These are phyloP conservation scores for Crocidura indochinensis DNA, from an alignment of 2,797 vertebrate species.

Conservation along the genomic window DNA sequence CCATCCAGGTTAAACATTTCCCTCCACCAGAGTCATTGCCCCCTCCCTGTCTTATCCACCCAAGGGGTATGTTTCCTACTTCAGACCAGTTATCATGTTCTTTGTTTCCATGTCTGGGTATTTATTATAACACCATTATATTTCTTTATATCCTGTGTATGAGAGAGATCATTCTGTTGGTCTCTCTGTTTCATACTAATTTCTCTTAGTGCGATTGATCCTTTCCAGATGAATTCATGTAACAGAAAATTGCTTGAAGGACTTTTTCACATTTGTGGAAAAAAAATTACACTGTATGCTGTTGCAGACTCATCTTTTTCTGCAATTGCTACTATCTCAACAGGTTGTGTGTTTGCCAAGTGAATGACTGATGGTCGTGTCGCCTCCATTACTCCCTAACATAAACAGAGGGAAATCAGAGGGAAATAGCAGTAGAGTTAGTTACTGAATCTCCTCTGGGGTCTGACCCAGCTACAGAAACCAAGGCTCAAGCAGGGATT, in stretches of 20 bases:
- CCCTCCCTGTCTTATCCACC: no score
- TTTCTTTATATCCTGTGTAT: no score
- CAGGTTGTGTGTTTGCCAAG: constrained; percentile 91
- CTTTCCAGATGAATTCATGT: no score
- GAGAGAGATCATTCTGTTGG: no score
- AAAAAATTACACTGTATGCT: constrained; percentile 88
- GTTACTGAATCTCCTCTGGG: constrained; percentile 88
- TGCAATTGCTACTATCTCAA: constrained; percentile 90
- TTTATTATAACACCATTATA: no score
- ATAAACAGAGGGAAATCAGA: constrained; percentile 91
- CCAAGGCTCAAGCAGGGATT: constrained; percentile 88
- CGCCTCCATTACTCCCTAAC: constrained; percentile 92
- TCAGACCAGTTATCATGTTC: no score
- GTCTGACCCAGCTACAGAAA: constrained; percentile 89
- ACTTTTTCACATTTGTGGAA: constrained; percentile 93
- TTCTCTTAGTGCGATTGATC: no score
- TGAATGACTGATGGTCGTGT: constrained; percentile 93
- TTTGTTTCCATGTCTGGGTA: no score
- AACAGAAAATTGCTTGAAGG: constrained; percentile 78
- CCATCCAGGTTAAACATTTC: no score
- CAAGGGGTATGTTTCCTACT: no score
- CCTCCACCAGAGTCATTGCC: no score
- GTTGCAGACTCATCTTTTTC: constrained; percentile 89
- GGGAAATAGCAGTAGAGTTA: constrained; percentile 90
- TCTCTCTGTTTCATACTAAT: no score